These are phyloP conservation scores for Sylvilagus bachmani DNA, from an alignment of 2,113 vertebrate species.

Conservation along the genomic window DNA sequence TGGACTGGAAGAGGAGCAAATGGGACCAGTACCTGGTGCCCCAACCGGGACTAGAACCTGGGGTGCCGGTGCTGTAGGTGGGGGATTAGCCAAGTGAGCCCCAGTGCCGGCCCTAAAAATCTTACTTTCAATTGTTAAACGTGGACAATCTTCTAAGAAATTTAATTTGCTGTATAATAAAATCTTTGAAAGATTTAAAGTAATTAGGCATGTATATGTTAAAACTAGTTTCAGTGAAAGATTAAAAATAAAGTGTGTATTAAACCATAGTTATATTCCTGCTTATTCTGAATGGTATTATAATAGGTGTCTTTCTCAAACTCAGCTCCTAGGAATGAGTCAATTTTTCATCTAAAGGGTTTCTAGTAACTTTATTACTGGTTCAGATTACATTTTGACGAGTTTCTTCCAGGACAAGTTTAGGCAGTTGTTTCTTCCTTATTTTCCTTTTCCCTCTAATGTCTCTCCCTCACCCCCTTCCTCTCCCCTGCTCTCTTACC, in stretches of 20 bases:
- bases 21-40: too few relatives aligned
- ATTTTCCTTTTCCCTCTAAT: not conserved
- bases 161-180: conserved; percentile 46
- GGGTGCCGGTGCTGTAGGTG: too few relatives aligned
- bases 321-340: conserved; percentile 35
- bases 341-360: not conserved
- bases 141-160: conserved; percentile 44
- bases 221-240: conserved; percentile 44
- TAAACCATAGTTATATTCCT: conserved; percentile 32
- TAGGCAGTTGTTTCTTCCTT: not conserved
- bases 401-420: not conserved
- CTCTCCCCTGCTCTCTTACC: too few relatives aligned
- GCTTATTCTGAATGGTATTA: conserved; percentile 22
- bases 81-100: too few relatives aligned
- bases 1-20: too few relatives aligned
- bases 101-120: not conserved
- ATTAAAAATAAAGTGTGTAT: conserved; percentile 32
- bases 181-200: conserved; percentile 24
- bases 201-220: not conserved
- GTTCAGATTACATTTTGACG: not conserved
- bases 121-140: conserved; percentile 54
- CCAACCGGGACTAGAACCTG: too few relatives aligned
- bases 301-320: conserved; percentile 3
- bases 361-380: conserved; percentile 2
- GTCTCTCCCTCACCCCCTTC: not conserved